phyloP scores from a whole-genome alignment of 2,113 vertebrate genomes.

The Aspiorhynchus laticeps region DNA sequence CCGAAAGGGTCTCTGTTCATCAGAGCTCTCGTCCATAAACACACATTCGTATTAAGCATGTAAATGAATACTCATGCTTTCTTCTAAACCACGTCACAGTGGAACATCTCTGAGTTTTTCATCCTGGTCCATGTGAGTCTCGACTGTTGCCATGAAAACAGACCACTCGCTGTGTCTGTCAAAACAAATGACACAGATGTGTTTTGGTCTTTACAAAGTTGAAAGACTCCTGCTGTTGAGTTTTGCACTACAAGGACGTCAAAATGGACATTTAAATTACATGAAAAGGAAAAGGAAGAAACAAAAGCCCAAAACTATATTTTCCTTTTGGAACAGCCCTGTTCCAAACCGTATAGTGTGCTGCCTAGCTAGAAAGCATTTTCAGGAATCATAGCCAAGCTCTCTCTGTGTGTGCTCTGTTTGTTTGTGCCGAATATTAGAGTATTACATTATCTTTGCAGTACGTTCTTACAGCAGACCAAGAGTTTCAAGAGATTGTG shows the following conservation, averaged over 20 bases:
- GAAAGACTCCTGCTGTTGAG: conserved; percentile 24
- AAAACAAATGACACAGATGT: neutral
- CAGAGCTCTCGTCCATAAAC: neutral
- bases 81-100: neutral
- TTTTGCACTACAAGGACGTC: neutral
- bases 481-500: neutral
- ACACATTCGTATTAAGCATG: neutral
- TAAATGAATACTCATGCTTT: neutral
- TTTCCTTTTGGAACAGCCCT: neutral
- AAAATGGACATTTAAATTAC: neutral
- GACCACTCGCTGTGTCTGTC: conserved; percentile 27
- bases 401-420: neutral
- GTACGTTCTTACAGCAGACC: neutral
- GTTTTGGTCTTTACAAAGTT: neutral
- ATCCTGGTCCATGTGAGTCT: neutral
- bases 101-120: neutral
- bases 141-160: conserved; percentile 36
- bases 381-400: neutral
- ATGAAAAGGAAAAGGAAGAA: neutral
- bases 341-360: neutral
- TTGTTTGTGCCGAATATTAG: neutral
- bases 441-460: neutral
- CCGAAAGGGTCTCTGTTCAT: neutral
- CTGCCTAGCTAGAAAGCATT: neutral
- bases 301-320: neutral